Evolutionary conservation across 2,888 invertebrate species (phyloP).

Genomic region (Panorpa germanica): DNA sequence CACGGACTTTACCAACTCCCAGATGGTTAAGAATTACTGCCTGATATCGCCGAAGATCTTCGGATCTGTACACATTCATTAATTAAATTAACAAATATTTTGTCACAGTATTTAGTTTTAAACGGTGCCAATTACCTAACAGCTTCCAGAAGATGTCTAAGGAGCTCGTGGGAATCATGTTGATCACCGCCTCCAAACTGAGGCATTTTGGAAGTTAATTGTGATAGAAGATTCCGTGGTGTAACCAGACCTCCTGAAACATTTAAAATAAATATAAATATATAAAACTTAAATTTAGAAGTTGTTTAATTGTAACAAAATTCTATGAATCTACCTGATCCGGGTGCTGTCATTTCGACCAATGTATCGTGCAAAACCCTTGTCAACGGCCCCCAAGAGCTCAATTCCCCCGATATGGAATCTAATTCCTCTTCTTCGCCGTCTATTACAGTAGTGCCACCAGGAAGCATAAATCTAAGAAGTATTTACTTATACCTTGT

Average conservation of each 20-base stretch:
- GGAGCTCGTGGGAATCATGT: slow-evolving; percentile 90
- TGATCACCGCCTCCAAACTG: slow-evolving; percentile 89
- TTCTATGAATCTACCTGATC: slow-evolving; percentile 14
- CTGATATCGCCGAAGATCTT: slow-evolving; percentile 64
- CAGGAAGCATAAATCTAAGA: slow-evolving; percentile 43
- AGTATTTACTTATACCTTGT: not conserved
- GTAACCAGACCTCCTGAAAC: slow-evolving; percentile 39
- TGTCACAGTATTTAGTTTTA: slow-evolving; percentile 5
- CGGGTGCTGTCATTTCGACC: slow-evolving; percentile 39
- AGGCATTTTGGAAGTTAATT: slow-evolving; percentile 46
- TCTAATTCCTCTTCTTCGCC: slow-evolving; percentile 36
- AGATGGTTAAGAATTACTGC: slow-evolving; percentile 58
- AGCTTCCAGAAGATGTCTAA: slow-evolving; percentile 77
- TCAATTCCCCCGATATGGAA: slow-evolving; percentile 43
- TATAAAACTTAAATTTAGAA: not conserved
- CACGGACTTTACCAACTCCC: slow-evolving; percentile 51
- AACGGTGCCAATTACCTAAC: slow-evolving; percentile 33
- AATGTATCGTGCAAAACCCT: slow-evolving; percentile 48
- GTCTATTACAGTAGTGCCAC: slow-evolving; percentile 40
- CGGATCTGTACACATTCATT: slow-evolving; percentile 27
- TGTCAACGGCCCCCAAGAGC: slow-evolving; percentile 49
- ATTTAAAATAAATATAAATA: slow-evolving; percentile 3
- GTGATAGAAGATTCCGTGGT: slow-evolving; percentile 41
- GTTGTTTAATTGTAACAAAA: not conserved
- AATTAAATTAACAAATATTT: not conserved